Conservation (phyloP, 2,113 vertebrate species). For the Leptodactylus fuscus region DNA sequence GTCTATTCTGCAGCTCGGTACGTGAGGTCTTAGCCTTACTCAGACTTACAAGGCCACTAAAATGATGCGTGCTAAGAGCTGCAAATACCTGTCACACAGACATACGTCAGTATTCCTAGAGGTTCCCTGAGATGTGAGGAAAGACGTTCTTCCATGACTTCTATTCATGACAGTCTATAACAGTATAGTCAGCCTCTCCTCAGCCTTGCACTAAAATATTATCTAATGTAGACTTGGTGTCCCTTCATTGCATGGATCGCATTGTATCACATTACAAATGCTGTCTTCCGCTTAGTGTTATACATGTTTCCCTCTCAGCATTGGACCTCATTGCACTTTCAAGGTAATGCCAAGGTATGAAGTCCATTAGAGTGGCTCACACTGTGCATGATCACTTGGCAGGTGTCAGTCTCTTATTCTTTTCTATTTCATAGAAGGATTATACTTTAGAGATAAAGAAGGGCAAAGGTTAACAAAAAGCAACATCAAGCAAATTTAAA, state of each 20-base stretch:
- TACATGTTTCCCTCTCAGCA: background rate
- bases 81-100: no score
- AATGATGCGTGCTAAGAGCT: no score
- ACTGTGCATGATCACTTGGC: background rate
- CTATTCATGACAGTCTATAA: no score
- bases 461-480: constrained; percentile 52
- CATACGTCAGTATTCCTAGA: no score
- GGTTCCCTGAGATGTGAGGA: no score
- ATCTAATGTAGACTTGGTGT: background rate
- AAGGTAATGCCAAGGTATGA: background rate
- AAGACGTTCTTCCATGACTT: no score
- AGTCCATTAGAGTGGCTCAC: background rate
- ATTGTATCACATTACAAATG: constrained; percentile 4
- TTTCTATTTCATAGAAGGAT: background rate
- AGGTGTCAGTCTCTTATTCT: background rate
- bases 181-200: no score
- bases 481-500: constrained; percentile 36
- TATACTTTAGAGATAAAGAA: constrained; percentile 10
- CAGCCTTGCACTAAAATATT: no score
- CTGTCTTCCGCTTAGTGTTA: background rate
- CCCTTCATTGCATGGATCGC: background rate
- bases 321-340: background rate
- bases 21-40: no score
- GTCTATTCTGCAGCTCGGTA: no score
- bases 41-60: no score